Base-by-base conservation (phyloP, 1,140 invertebrate species). In the Polyergus mexicanus region DNA sequence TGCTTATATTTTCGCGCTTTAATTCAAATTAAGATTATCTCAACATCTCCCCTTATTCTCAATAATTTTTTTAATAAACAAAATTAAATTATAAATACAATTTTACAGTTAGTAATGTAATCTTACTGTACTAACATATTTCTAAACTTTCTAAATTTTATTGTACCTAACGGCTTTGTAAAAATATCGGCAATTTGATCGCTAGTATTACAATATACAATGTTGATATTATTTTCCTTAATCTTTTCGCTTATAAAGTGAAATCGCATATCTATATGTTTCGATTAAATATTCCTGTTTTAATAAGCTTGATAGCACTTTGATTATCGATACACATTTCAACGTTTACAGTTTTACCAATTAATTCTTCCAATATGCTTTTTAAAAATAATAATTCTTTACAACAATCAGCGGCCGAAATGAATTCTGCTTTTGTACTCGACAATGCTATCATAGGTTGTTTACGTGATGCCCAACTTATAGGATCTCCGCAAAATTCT, bases 101-200 rank as follows among this genome's bases (percentile, higher is more conserved):
- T 28, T 28, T 28, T 28, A 28, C 25, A 28, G 1, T 28, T 28
- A 28, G 1, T 28, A 28, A 28, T 28, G 25, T 28, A 28, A 28
- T 28, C 25, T 1, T 28, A 28, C 25, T 28, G 25, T 1, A 28
- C 25, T 28, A 28, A 0, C 25, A 68, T 44, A 16, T 81, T 38
- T 76, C 35, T 68, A 25, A 85, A 76, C 19, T 13, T 76, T 38
- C 35, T 68, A 68, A 85, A 85, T 32, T 85, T 85, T 0, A 69
- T 41, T 32, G 13, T n/a, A 0, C 22, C 5, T n/a, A 85, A 19
- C 3, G 54, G 38, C 22, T 85, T 85, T 19, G 84, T 85, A 25
- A 85, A 68, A 13, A 77, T 47, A 13, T 85, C 74, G 0, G 84
- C 74, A 6, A 71, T 51, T 13, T 85, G 84, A 28, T 77, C 38